phyloP scores from a whole-genome alignment of 2,888 invertebrate species.

The Nomada fucata region DNA sequence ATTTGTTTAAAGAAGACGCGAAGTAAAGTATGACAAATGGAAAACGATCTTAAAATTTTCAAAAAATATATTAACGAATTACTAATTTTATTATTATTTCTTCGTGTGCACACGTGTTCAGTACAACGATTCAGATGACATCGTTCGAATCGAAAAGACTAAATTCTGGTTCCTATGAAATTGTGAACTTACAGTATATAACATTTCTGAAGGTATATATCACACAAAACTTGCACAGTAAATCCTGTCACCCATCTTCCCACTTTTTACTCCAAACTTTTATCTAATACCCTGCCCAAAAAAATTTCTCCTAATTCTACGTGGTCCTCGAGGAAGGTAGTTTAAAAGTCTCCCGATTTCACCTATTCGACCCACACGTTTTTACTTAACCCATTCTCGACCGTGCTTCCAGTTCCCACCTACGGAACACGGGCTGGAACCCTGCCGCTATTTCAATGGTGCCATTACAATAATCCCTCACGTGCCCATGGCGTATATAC shows the following conservation, averaged over 20 bases:
- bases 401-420: constrained; percentile 12
- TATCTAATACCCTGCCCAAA: not conserved
- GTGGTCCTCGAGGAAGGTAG: not conserved
- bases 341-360: constrained; percentile 1
- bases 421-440: constrained; percentile 16
- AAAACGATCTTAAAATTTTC: too few species aligned
- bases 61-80: too few species aligned
- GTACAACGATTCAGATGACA: too few species aligned
- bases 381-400: constrained; percentile 31
- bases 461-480: constrained; percentile 51
- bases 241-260: not conserved
- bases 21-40: too few species aligned
- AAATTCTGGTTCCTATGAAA: not conserved
- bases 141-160: too few species aligned
- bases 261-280: constrained; percentile 12
- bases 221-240: not conserved
- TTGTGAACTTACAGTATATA: not conserved
- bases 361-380: not conserved
- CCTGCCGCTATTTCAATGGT: constrained; percentile 6
- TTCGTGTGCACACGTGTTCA: too few species aligned
- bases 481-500: constrained; percentile 18
- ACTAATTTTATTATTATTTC: too few species aligned
- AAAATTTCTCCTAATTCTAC: not conserved
- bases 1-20: too few species aligned
- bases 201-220: not conserved